A percentile compares a stretch with the other conserved stretches of the same genome.
Conservation (phyloP, 1,140 invertebrate genomes). For the Aphidius gifuensis region DNA sequence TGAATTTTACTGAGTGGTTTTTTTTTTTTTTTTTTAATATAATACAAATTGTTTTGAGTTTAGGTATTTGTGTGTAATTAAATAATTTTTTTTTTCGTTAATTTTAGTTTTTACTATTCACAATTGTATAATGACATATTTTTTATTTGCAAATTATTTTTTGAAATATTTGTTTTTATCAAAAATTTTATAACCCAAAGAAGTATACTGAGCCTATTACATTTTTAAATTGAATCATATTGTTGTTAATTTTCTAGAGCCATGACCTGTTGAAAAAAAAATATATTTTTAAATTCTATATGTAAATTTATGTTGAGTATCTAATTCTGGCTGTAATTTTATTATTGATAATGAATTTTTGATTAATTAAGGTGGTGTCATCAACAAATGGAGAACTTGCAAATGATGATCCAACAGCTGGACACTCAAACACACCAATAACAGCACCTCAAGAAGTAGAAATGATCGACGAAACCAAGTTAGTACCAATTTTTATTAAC, state of each 20-base stretch:
- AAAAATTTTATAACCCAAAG: too few species aligned
- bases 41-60: too few species aligned
- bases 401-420: conserved; percentile 91
- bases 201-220: too few species aligned
- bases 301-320: conserved; percentile 7
- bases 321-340: background rate
- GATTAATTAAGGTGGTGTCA: conserved; percentile 83
- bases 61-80: too few species aligned
- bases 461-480: conserved; percentile 89
- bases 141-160: too few species aligned
- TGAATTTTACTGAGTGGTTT: conserved; percentile 26
- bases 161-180: too few species aligned
- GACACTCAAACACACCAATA: conserved; percentile 94
- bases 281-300: background rate
- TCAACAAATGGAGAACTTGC: conserved; percentile 95
- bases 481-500: conserved; percentile 55
- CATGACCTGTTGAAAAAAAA: background rate
- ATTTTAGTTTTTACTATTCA: conserved; percentile 15
- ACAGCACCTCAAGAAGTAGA: conserved; percentile 90
- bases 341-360: conserved; percentile 22
- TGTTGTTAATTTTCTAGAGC: conserved; percentile 3
- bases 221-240: too few species aligned
- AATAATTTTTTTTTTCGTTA: background rate
- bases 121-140: background rate
- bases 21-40: conserved; percentile 6